Evolutionary conservation across 2,113 vertebrate genomes (phyloP).

Genomic region (Malurus alboscapulatus): DNA sequence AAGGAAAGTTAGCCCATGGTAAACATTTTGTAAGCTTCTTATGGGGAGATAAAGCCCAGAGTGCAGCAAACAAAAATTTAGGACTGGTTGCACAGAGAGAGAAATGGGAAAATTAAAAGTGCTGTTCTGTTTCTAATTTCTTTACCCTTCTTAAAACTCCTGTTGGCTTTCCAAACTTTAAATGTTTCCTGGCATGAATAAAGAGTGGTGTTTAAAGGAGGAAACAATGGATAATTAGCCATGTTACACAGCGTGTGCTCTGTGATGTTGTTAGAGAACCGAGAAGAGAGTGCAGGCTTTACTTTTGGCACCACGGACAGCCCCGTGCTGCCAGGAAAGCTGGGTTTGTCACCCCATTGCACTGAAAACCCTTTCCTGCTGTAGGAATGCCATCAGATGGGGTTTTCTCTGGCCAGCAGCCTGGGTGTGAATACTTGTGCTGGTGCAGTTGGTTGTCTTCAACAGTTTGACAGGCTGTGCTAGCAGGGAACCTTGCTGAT

Average conservation of each 20-base stretch:
- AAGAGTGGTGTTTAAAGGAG: not conserved
- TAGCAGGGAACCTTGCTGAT: not conserved
- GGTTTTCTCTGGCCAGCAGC: not conserved
- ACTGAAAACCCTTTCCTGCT: not conserved
- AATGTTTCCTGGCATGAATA: not conserved
- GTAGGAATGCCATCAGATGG: not conserved
- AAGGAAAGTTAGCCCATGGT: not conserved
- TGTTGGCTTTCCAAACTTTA: constrained; percentile 5
- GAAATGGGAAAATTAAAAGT: not conserved
- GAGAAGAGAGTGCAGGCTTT: not conserved
- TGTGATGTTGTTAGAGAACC: not conserved
- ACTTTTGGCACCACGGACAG: not conserved
- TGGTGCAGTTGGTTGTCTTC: not conserved
- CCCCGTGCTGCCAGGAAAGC: not conserved
- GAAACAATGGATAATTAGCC: constrained; percentile 37
- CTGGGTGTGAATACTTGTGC: not conserved
- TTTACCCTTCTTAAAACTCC: not conserved
- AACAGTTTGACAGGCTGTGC: not conserved
- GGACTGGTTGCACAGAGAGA: not conserved
- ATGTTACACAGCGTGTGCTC: not conserved
- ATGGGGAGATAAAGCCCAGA: not conserved
- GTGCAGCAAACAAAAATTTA: not conserved
- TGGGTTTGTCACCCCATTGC: not conserved
- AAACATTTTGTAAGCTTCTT: not conserved
- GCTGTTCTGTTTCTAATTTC: constrained; percentile 43